These are phyloP conservation scores for Aphidius colemani DNA, from an alignment of 2,888 invertebrate genomes.

Conservation along the genomic window DNA sequence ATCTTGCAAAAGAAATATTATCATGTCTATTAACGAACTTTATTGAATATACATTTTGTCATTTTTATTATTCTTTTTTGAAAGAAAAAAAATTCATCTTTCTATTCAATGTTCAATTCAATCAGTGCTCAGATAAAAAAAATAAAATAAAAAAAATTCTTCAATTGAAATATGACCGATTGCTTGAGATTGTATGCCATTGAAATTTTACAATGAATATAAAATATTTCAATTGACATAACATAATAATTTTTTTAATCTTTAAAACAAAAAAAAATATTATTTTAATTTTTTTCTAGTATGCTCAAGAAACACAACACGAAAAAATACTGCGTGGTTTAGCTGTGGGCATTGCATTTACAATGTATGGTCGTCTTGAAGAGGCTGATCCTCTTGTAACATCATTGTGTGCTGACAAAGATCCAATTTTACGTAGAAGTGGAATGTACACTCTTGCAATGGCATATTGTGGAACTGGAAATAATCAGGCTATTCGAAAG, in stretches of 20 bases:
- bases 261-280: neutral
- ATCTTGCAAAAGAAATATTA: neutral
- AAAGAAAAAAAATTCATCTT: neutral
- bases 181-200: neutral
- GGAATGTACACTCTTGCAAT: conserved; percentile 98
- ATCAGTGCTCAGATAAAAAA: conserved; percentile 3
- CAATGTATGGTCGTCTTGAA: conserved; percentile 96
- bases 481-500: conserved; percentile 93
- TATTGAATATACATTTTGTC: neutral
- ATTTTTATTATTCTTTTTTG: neutral
- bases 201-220: conserved; percentile 4
- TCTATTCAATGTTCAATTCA: conserved; percentile 16
- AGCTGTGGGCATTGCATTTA: conserved; percentile 94
- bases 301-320: conserved; percentile 95
- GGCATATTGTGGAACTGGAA: conserved; percentile 98
- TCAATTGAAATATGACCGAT: conserved; percentile 1
- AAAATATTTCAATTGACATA: neutral
- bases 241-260: neutral
- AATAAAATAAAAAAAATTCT: neutral
- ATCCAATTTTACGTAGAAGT: conserved; percentile 90
- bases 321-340: conserved; percentile 97
- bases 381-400: conserved; percentile 94
- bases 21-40: neutral
- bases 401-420: conserved; percentile 89
- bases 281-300: conserved; percentile 61